These are phyloP conservation scores for Intellagama lesueurii DNA, from an alignment of 2,797 vertebrate genomes.

Conservation along the genomic window DNA sequence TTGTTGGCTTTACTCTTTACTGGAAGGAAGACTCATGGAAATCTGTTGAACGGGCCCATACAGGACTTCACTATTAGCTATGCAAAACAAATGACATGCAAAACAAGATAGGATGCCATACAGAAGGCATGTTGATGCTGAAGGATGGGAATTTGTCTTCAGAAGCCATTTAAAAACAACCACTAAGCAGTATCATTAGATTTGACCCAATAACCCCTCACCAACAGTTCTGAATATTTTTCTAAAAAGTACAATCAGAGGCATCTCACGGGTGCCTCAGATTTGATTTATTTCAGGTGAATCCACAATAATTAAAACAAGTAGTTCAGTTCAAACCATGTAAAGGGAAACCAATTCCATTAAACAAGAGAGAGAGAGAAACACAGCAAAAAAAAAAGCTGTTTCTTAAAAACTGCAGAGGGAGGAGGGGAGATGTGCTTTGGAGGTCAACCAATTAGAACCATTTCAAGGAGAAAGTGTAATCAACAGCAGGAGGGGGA, in stretches of 20 bases:
- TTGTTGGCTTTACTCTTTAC: too few relatives aligned
- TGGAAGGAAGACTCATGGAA: too few relatives aligned
- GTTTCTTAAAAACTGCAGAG: neutral
- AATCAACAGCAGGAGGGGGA: slow-evolving; percentile 22
- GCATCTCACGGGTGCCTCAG: neutral
- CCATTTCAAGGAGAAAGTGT: slow-evolving; percentile 18
- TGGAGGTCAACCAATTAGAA: fast-evolving
- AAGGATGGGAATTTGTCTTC: too few relatives aligned
- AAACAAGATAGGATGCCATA: too few relatives aligned
- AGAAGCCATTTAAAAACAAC: too few relatives aligned
- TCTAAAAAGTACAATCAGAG: neutral
- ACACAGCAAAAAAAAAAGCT: neutral
- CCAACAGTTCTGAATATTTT: neutral
- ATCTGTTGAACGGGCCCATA: too few relatives aligned
- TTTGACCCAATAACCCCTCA: neutral
- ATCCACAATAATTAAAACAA: slow-evolving; percentile 39
- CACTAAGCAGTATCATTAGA: too few relatives aligned
- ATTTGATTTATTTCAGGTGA: slow-evolving; percentile 4
- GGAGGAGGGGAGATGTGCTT: neutral
- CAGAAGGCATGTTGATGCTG: too few relatives aligned
- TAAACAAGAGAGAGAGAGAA: slow-evolving; percentile 1
- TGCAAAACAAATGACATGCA: too few relatives aligned
- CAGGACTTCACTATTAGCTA: too few relatives aligned
- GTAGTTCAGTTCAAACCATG: slow-evolving; percentile 29
- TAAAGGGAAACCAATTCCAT: neutral